phyloP scores from a whole-genome alignment of 2,113 vertebrate species.

The Callipepla californica region DNA sequence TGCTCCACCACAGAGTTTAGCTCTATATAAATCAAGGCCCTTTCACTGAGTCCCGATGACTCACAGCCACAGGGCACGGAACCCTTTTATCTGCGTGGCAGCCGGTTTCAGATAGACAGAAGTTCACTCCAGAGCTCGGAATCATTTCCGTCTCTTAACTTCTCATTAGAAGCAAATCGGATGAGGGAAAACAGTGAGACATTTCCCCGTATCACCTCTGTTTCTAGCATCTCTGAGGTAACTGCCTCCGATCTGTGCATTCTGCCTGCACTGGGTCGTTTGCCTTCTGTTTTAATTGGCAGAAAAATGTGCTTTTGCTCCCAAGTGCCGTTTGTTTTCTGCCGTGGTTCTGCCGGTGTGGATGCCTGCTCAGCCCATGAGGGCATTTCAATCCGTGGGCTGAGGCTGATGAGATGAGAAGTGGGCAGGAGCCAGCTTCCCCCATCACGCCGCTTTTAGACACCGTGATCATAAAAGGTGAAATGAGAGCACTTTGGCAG shows the following conservation, averaged over 20 bases:
- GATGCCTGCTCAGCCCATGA: no score
- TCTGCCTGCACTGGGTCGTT: neutral
- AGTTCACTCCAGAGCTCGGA: slow-evolving; percentile 27
- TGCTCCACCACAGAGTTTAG: slow-evolving; percentile 21
- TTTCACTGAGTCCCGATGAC: slow-evolving; percentile 39
- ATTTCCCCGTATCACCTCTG: neutral
- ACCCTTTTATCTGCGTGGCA: slow-evolving; percentile 43
- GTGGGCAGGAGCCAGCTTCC: neutral
- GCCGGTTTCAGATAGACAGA: neutral
- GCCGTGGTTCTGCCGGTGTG: neutral
- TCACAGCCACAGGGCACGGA: slow-evolving; percentile 47
- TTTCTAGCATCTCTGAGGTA: slow-evolving; percentile 8
- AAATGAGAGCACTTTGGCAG: slow-evolving; percentile 17
- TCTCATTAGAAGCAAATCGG: slow-evolving; percentile 43
- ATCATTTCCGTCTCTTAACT: slow-evolving; percentile 44
- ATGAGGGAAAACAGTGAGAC: slow-evolving; percentile 10
- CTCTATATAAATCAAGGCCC: slow-evolving; percentile 36
- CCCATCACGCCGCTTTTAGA: neutral
- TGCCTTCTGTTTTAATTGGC: slow-evolving; percentile 2
- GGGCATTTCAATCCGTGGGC: neutral
- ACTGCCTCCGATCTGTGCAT: neutral
- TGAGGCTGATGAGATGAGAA: neutral
- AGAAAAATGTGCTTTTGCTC: neutral
- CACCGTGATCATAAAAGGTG: neutral
- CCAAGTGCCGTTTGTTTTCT: neutral